Conservation (phyloP, 2,888 invertebrate species). For the Catocala nupta region DNA sequence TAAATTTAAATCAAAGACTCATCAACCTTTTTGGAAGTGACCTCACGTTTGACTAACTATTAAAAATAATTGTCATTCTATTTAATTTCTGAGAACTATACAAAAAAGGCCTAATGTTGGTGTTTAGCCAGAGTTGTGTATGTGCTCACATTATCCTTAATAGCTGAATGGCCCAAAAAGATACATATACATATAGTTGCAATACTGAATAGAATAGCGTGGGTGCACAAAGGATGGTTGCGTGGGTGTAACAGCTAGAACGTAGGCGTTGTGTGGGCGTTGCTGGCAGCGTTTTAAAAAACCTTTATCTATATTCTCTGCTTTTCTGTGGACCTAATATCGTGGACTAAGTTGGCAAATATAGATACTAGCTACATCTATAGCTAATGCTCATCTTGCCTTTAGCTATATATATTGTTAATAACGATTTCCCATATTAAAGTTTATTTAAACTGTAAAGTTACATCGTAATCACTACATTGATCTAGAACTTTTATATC, state of each 20-base stretch:
- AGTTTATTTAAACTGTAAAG: too few relatives aligned
- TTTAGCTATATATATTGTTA: neutral
- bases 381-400: neutral
- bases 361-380: neutral
- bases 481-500: too few relatives aligned
- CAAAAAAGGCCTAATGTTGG: too few relatives aligned
- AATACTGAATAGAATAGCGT: slow-evolving; percentile 17
- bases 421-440: too few relatives aligned
- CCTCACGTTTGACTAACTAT: too few relatives aligned
- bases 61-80: too few relatives aligned
- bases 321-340: slow-evolving; percentile 20
- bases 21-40: too few relatives aligned
- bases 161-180: neutral
- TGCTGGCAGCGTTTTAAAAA: slow-evolving; percentile 32
- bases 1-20: neutral
- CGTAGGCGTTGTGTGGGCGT: slow-evolving; percentile 56
- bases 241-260: slow-evolving; percentile 37
- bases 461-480: too few relatives aligned
- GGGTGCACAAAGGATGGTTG: slow-evolving; percentile 27
- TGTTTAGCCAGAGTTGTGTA: neutral
- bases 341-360: neutral
- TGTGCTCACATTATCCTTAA: neutral
- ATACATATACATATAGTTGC: slow-evolving; percentile 1
- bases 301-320: slow-evolving; percentile 36
- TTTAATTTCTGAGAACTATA: too few relatives aligned